phyloP scores from a whole-genome alignment of 2,797 vertebrate genomes.

The Dermochelys coriacea region DNA sequence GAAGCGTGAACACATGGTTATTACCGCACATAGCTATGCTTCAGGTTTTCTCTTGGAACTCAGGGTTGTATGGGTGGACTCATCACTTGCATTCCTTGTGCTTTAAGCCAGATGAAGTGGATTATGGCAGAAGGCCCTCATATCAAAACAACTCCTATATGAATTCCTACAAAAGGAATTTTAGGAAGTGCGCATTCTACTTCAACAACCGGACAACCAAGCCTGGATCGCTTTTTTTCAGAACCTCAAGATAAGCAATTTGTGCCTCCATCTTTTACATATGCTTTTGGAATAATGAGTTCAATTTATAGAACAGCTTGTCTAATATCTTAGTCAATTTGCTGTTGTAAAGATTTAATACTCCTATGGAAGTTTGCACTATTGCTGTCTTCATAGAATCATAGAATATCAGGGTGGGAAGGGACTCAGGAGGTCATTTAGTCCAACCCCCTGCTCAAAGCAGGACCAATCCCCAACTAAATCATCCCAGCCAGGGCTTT shows the following conservation, averaged over 20 bases:
- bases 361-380: background rate
- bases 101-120: background rate
- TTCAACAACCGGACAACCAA: background rate
- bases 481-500: no score
- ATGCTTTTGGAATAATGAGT: background rate
- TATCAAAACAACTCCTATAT: background rate
- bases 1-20: background rate
- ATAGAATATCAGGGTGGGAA: no score
- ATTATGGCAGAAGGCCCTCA: background rate
- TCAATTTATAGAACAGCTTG: fast-evolving
- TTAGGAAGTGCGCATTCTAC: fast-evolving
- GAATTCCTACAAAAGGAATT: background rate
- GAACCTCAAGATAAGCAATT: background rate
- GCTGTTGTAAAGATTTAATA: constrained; percentile 23
- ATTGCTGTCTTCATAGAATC: background rate
- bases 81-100: background rate
- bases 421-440: no score
- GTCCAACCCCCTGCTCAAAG: no score
- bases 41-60: background rate
- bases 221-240: background rate
- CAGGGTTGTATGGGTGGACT: background rate
- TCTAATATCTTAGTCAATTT: constrained; percentile 24
- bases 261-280: background rate
- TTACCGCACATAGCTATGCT: background rate
- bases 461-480: no score